Evolutionary conservation across 2,113 vertebrate species (phyloP), one percentile per base, ranked within the genome.

Genomic region (Marcusenius ussheri): DNA sequence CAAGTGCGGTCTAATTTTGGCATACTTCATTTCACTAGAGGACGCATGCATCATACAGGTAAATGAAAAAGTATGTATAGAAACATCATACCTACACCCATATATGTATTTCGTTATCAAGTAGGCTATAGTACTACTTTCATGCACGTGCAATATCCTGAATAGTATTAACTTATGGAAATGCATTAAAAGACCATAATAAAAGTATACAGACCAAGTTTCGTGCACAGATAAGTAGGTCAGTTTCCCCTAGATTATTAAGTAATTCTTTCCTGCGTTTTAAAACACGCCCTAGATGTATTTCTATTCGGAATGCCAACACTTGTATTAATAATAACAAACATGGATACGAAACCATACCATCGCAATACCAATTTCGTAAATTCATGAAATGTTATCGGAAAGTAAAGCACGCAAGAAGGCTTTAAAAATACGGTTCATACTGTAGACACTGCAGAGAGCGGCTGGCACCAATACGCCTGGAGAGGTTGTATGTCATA

Each of bases 1-100:
- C 98, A 90, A 97, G 98, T 98, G 97, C 95, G 95, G 97, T 97
- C 97, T 56, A 56, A 56, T 56, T 56, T 5, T 80, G 13, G 15
- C 17, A 19, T 80, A 39, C 15, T 74, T 74, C 13, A 74, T 31
- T 31, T 35, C 5, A 39, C 31, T 39, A 17, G 13, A 80, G 31
- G 74, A 42, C n/a, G 62, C 62, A 70, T 70, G 27, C n/a, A 80
- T 80, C 31, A 42, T 39, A 39, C 10, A 42, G 35, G 4, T 70
- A 31, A 11, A 80, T 39, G 13, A 42, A 80, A 17, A 39, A 42
- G 4, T 77, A 15, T 39, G 1, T 39, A 15, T 39, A 15, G 70
- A 39, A 39, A 77, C 35, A 39, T 74, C 62, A 66, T 24, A 66
- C 62, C 2, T 31, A 70, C 19, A 31, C 31, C 70, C 31, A 17